Evolutionary conservation across 2,113 vertebrate species (phyloP).

Genomic region (Lampris incognitus): DNA sequence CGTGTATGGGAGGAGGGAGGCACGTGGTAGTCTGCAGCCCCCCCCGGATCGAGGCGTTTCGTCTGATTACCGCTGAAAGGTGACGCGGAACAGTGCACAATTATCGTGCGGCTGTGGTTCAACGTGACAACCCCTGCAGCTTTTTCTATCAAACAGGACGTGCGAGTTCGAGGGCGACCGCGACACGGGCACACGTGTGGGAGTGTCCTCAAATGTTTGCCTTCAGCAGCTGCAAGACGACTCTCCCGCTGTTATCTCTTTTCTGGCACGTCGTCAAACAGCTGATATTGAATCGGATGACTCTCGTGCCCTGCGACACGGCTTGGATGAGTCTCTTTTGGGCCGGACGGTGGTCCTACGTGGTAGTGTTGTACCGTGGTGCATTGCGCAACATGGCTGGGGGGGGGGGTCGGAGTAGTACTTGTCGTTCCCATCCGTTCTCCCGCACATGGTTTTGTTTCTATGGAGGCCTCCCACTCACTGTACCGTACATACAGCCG

Average conservation of each 20-base stretch:
- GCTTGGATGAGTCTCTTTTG: constrained; percentile 5
- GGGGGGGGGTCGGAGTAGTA: constrained; percentile 31
- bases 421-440: constrained; percentile 39
- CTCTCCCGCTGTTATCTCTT: constrained; percentile 42
- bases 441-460: constrained; percentile 51
- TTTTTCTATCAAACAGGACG: constrained; percentile 41
- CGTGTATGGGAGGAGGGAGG: too few relatives aligned
- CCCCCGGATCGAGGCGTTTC: too few relatives aligned
- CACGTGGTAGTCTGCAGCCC: too few relatives aligned
- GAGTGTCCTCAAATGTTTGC: constrained; percentile 55
- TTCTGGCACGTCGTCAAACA: constrained; percentile 28
- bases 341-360: constrained; percentile 16
- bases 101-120: too few relatives aligned
- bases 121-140: background rate
- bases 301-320: constrained; percentile 34
- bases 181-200: background rate
- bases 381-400: constrained; percentile 52
- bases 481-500: constrained; percentile 30
- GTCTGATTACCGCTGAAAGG: too few relatives aligned
- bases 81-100: too few relatives aligned
- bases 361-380: constrained; percentile 13
- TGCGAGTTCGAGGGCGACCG: constrained; percentile 44
- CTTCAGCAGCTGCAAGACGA: constrained; percentile 35
- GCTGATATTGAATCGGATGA: constrained; percentile 53
- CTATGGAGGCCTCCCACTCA: constrained; percentile 70